phyloP scores from a whole-genome alignment of 2,113 vertebrate species.

The Myotis lucifugus region DNA sequence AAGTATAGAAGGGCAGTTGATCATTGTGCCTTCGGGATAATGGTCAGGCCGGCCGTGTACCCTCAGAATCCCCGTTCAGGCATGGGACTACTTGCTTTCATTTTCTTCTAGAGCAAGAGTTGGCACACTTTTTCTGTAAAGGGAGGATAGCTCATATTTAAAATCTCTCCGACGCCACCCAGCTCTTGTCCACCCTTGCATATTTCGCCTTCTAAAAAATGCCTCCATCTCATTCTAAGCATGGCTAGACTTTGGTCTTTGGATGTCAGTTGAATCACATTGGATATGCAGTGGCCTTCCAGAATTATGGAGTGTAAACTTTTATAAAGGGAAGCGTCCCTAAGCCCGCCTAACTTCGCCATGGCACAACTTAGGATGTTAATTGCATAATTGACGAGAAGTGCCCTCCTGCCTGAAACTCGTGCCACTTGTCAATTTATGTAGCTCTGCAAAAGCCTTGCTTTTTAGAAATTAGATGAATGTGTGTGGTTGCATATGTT shows the following conservation, averaged over 20 bases:
- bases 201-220: not conserved
- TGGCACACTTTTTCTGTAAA: not conserved
- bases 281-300: not conserved
- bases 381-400: not conserved
- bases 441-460: not conserved
- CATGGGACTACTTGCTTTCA: fast-evolving
- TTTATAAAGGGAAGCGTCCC: not conserved
- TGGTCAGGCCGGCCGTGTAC: too few species aligned
- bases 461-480: not conserved
- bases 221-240: not conserved
- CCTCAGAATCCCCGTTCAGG: not conserved
- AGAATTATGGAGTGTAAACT: not conserved
- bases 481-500: not conserved
- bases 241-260: not conserved
- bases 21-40: not conserved
- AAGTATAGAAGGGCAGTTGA: too few species aligned
- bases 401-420: not conserved
- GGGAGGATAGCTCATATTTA: not conserved
- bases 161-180: not conserved
- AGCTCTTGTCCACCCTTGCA: not conserved
- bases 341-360: not conserved
- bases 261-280: not conserved
- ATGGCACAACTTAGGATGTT: not conserved
- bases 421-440: not conserved
- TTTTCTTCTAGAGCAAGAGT: not conserved